Base-by-base conservation (phyloP, 2,113 vertebrate genomes). In the Smithornis capensis region DNA sequence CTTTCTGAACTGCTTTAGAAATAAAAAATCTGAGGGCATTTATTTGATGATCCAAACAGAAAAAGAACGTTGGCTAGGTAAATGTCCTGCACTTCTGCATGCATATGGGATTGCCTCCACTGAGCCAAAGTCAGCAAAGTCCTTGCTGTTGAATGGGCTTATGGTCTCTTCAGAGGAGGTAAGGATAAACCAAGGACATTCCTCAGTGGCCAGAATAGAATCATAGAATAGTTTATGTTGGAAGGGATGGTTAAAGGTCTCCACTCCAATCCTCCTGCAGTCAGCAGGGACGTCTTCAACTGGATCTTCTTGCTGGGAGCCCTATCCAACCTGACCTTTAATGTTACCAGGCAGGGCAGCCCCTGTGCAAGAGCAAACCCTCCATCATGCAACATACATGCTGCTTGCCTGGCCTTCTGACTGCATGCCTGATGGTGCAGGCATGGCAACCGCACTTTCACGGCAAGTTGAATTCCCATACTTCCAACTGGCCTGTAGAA, bases 381-480 rank as follows among this genome's bases (percentile, higher is more conserved):
- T 77, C 35, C 10, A 15, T 27, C 10, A 2, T 42, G 14, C 35
- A 65, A 14, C 1, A 1, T 15, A 45, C 19, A 0, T 22, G 33
- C 42, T 23, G 15, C 38, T 71, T 53, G 59, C 56, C 33, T 29
- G 38, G 57, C 57, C 19, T 67, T 53, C 27, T 28, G 52, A 10
- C 29, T 52, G 11, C 45, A 8, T 5, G 12, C 18, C 57, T 56
- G 64, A 22, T 21, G 59, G 12, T 27, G 33, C 60, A 14, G 56
- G 11, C 31, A 60, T 55, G 25, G 45, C 35, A 80, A 7, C 38
- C 14, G 9, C 3, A 0, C 38, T 91, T 71, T 56, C 9, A 15
- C 2, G 1, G 33, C 55, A 33, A 2, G 1, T 2, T 29, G 13
- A 69, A 50, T 57, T 50, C 35, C 53, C 13, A 6, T 22, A 6